Base-by-base conservation (phyloP, 2,888 invertebrate species). In the Eurytoma californica region DNA sequence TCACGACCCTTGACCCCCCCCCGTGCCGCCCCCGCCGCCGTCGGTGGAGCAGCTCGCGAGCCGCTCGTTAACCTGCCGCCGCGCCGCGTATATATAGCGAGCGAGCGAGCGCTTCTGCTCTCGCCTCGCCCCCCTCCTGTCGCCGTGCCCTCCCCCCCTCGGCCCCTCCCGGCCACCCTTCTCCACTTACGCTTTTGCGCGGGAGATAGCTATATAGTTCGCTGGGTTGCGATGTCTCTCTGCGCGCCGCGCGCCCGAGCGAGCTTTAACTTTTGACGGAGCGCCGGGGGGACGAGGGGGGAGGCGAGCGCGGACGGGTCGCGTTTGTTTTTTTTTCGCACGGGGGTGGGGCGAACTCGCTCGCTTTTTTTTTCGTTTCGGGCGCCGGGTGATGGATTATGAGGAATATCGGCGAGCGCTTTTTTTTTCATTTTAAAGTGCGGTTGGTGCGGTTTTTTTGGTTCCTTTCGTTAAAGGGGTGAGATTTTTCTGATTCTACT, bases 21-120 rank as follows among this genome's bases (percentile, higher is more conserved):
- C 58, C 74, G 65, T 78, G 82, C 68, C 18, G 51, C 80, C 69
- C 77, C 73, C 78, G 61, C 63, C 76, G 47, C 20, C 65, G 57
- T 16, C 5, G n/a, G 39, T 57, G 7, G 14, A 28, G 24, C 7
- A 7, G 30, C 83, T 85, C 85, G 88, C 88, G 88, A 89, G 88
- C 87, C 87, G 88, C 89, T 89, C 89, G 89, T 89, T 89, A 90
- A 90, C 89, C 89, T 89, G 89, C 73, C 55, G 57, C 87, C 77
- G 69, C 72, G 69, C 80, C 77, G 70, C 76, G 58, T 65, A 57
- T 57, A 57, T 57, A 57, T 57, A 57, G 18, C 57, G 18, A 39
- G 39, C 65, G 55, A 28, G 57, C 51, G 30, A 61, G n/a, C 49
- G 65, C 72, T 53, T 61, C 28, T 53, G 49, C 61, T 49, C 18